These are phyloP conservation scores for Watersipora subatra DNA, from an alignment of 1,140 invertebrate genomes.

Conservation along the genomic window DNA sequence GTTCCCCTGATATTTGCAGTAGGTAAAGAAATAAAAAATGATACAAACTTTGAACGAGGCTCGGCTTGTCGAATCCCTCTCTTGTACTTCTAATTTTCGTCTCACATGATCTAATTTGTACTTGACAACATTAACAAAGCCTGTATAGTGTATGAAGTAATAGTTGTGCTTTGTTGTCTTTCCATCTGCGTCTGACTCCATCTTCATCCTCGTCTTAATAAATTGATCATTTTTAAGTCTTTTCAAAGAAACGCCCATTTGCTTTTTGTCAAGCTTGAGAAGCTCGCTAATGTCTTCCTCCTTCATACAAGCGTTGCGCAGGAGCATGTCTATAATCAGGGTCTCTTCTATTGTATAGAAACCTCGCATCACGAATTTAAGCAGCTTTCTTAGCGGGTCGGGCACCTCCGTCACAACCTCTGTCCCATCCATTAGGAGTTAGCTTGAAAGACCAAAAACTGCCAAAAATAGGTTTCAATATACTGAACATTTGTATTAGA, in stretches of 20 bases:
- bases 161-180: constrained; percentile 93
- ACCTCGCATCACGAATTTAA: constrained; percentile 71
- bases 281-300: constrained; percentile 90
- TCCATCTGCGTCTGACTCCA: constrained; percentile 88
- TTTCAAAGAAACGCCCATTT: constrained; percentile 70
- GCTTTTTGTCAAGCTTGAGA: constrained; percentile 85
- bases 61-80: constrained; percentile 79
- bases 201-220: constrained; percentile 72
- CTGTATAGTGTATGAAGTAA: constrained; percentile 93
- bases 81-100: constrained; percentile 84
- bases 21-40: too few relatives aligned
- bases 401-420: constrained; percentile 33
- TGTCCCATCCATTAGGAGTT: not conserved
- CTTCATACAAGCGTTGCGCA: constrained; percentile 88
- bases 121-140: constrained; percentile 86
- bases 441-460: too few relatives aligned
- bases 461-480: too few relatives aligned
- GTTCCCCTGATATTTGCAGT: too few relatives aligned
- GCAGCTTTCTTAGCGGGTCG: constrained; percentile 61
- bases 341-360: constrained; percentile 88
- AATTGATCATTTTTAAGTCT: constrained; percentile 82
- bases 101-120: constrained; percentile 91
- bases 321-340: constrained; percentile 84
- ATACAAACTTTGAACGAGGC: constrained; percentile 57
- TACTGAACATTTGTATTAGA: too few relatives aligned